Base-by-base conservation (phyloP, 2,113 vertebrate genomes). In the Hylia prasina region DNA sequence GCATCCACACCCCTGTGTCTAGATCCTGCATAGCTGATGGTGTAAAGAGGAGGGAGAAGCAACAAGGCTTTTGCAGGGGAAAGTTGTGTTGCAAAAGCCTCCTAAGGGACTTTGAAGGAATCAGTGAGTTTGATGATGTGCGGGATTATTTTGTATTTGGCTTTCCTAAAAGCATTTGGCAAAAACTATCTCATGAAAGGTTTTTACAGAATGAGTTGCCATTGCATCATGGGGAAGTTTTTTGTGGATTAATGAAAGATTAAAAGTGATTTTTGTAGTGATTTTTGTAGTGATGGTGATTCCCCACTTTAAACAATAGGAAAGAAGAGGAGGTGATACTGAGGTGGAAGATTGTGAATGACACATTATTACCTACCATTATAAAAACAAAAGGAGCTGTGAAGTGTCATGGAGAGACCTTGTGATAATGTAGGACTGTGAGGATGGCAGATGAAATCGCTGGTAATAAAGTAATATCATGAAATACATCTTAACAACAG, bases 91-190 rank as follows among this genome's bases (percentile, higher is more conserved):
- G 53, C 28, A 40, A 85, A 91, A 87, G n/a, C 50, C 21, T 77
- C 4, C 28, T n/a, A 28, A 57, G 47, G 92, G 22, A 45, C 31
- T 83, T 83, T 50, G 72, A 92, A 83, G 33, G 60, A 63, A 65
- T 56, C 42, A 28, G 33, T 5, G 37, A 61, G 12, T 3, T 7
- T 0, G 0, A 6, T 63, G 45, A 50, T 31, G 47, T n/a, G 10
- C 1, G 8, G 45, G 56, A 63, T 53, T 53, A 19, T 9, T 33
- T 16, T 80, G 25, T 23, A 50, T 63, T 75, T 54, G 51, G 12
- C 27, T 66, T 93, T 85, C 78, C 35, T 54, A 57, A 63, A 82
- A 72, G 9, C 7, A 0, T 60, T 76, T 85, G n/a, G 40, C 28
- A 64, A 85, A 93, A 44, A 30, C 61, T 64, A 45, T 60, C 9